Conservation (phyloP, 2,888 invertebrate genomes). For the Tipula vernalis region DNA sequence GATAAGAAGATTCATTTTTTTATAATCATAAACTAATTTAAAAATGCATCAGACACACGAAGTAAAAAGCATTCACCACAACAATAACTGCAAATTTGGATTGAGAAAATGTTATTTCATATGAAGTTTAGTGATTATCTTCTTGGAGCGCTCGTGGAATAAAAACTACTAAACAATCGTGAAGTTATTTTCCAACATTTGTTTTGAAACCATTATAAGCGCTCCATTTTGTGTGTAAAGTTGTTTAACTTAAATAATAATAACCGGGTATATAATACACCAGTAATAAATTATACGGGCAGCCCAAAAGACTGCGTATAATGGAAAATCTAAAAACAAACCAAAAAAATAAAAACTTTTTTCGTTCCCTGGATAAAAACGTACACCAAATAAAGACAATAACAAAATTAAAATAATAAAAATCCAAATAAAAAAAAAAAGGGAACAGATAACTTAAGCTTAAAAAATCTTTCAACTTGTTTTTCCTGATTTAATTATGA, state of each 20-base stretch:
- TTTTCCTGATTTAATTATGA: neutral
- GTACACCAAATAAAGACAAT: neutral
- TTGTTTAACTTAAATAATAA: neutral
- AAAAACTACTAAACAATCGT: too few relatives aligned
- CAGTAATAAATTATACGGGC: neutral
- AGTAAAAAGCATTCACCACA: too few relatives aligned
- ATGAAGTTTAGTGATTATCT: too few relatives aligned
- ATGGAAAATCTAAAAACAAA: neutral
- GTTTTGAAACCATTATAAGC: too few relatives aligned
- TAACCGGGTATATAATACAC: neutral
- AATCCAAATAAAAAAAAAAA: neutral
- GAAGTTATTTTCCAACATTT: too few relatives aligned
- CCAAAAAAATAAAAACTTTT: neutral
- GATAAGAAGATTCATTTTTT: too few relatives aligned
- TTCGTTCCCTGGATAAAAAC: neutral
- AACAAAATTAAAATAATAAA: neutral
- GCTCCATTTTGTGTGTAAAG: neutral
- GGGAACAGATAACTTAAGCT: neutral
- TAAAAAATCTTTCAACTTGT: neutral
- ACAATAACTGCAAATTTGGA: too few relatives aligned
- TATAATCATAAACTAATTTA: too few relatives aligned
- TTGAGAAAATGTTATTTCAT: too few relatives aligned
- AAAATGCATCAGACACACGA: too few relatives aligned
- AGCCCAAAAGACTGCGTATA: neutral
- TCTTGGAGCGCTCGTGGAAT: too few relatives aligned